Evolutionary conservation across 35 echinoderm and acorn worm genomes (phyloP), one percentile per base, ranked within the genome.

Genomic region (Lytechinus variegatus): DNA sequence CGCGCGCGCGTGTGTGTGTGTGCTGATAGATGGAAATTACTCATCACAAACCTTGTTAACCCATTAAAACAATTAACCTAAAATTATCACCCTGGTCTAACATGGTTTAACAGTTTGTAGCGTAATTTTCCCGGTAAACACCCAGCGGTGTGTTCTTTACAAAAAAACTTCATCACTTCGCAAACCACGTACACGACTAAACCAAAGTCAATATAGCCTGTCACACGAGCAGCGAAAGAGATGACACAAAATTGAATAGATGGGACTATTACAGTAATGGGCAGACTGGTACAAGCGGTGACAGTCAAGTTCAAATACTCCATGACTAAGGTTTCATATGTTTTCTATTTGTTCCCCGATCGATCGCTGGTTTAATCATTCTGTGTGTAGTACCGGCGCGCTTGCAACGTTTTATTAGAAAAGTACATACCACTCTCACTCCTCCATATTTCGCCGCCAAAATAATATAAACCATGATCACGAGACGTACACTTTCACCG

Each of bases 51-150:
- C 88, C 88, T 90, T 52, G 88, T 90, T 90, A 90, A 44, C 52
- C 28, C 28, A 90, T 90, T 90, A 44, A 90, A 90, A 90, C 88
- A 19, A 90, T 90, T 90, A 90, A 90, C 88, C 88, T 54, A 90
- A 79, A 90, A 90, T 90, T 90, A 90, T 90, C 88, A 90, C 88
- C 16, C 88, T 90, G 52, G 88, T 90, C 88, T 54, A 90, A 90
- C 88, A 90, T 90, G 88, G 88, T 90, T 90, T 90, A 33, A 52
- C 88, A 54, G 88, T 44, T 90, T 54, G 88, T 12, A 28, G 16
- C 52, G 33, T 90, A 54, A 90, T 90, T 90, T 90, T 12, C 52
- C 88, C 88, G 27, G 88, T 16, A 90, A 90, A 90, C 88, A 90
- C 4, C 28, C 29, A 52, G 27, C 88, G 29, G 88, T 54, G 88